Evolutionary conservation across 2,888 invertebrate genomes (phyloP).

Genomic region (Ophion slaviceki): DNA sequence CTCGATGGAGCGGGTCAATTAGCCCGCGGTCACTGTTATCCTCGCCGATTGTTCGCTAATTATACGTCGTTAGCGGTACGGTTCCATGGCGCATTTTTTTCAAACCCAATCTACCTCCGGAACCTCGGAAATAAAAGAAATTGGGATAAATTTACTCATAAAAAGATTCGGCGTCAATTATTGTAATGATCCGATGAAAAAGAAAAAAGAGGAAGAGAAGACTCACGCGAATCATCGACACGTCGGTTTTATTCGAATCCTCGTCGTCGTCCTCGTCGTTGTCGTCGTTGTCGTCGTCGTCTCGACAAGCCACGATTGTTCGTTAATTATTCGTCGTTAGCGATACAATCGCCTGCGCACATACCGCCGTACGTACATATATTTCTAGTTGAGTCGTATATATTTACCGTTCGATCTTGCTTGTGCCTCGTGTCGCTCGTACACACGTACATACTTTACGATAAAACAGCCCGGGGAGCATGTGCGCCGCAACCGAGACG

Average conservation of each 20-base stretch:
- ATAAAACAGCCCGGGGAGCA: slow-evolving; percentile 23
- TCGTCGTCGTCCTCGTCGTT: slow-evolving; percentile 2
- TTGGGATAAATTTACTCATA: not conserved
- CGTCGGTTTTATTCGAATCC: slow-evolving; percentile 25
- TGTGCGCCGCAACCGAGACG: slow-evolving; percentile 26
- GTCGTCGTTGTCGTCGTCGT: slow-evolving; percentile 6
- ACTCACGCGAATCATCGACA: slow-evolving; percentile 32
- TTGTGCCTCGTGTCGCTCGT: slow-evolving; percentile 1
- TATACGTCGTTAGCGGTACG: slow-evolving; percentile 14
- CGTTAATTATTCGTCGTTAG: slow-evolving; percentile 65
- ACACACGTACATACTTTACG: not conserved
- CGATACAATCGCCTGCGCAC: slow-evolving; percentile 48
- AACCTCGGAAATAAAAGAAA: not conserved
- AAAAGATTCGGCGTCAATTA: slow-evolving; percentile 20
- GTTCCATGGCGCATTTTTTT: too few relatives aligned
- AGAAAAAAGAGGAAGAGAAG: slow-evolving; percentile 14
- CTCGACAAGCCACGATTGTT: slow-evolving; percentile 62
- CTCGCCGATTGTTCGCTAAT: slow-evolving; percentile 29
- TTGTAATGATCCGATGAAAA: slow-evolving; percentile 17
- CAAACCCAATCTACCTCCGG: not conserved
- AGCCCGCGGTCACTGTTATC: slow-evolving; percentile 35
- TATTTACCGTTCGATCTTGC: slow-evolving; percentile 35
- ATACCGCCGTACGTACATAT: not conserved
- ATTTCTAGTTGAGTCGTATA: slow-evolving; percentile 35
- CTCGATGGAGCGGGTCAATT: slow-evolving; percentile 46